Conservation (phyloP, 2,888 invertebrate species). For the Heliconius cydno region DNA sequence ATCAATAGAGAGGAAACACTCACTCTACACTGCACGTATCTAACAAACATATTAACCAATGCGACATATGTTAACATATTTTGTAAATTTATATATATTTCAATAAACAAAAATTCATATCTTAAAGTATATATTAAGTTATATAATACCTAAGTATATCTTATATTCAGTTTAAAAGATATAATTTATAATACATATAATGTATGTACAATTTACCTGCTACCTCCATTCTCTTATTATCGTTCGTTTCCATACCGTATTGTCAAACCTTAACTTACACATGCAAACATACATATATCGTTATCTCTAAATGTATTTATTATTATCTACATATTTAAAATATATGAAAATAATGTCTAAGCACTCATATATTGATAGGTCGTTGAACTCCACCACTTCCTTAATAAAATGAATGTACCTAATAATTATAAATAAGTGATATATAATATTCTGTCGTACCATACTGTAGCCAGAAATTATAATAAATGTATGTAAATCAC, state of each 20-base stretch:
- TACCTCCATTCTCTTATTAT: too few species aligned
- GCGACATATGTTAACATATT: not conserved
- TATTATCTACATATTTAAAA: not conserved
- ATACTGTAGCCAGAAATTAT: constrained; percentile 4
- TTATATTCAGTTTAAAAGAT: too few species aligned
- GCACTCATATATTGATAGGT: not conserved
- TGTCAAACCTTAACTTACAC: too few species aligned
- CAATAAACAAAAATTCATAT: not conserved
- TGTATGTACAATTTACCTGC: too few species aligned
- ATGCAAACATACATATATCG: too few species aligned
- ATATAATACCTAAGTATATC: too few species aligned
- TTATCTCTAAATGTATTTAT: not conserved
- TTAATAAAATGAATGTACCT: not conserved
- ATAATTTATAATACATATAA: too few species aligned
- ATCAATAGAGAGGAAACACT: constrained; percentile 54
- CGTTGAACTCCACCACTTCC: not conserved
- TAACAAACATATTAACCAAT: constrained; percentile 21
- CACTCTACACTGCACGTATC: constrained; percentile 55
- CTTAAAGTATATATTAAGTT: not conserved
- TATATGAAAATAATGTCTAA: not conserved
- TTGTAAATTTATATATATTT: not conserved
- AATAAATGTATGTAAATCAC: constrained; percentile 23
- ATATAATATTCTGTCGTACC: constrained; percentile 1
- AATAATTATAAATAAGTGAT: not conserved
- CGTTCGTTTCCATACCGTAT: too few species aligned